Base-by-base conservation (phyloP, 2,113 vertebrate genomes). In the Myanophis thanlyinensis region DNA sequence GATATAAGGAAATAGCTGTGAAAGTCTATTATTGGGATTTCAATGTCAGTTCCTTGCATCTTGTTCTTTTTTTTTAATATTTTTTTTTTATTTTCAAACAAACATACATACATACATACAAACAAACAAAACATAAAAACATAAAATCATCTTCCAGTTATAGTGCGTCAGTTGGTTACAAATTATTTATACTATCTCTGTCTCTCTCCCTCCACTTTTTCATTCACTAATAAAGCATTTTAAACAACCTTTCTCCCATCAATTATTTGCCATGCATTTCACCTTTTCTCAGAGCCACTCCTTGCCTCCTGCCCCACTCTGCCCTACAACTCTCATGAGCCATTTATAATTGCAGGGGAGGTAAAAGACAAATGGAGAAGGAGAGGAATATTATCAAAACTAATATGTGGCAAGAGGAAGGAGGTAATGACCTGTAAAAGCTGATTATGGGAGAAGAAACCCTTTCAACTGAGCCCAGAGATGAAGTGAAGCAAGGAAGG, bases 231-330 rank as follows among this genome's bases (percentile, higher is more conserved):
- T 85, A 90, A 44, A 46, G 51, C 53, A 18, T 89, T 94, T 90
- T n/a, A 80, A 80, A 10, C 35, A 80, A 87, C 90, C 46, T 47
- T 30, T 95, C 11, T 62, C 56, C 9, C 8, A 93, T 30, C 46
- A 89, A 94, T 90, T 89, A 73, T 15, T 93, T n/a, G 89, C 73
- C 87, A 46, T 87, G 52, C 86, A 44, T 40, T 92, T 48, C 87
- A 85, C 67, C 46, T 2, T 5, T 46, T 40, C 20, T 62, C 18
- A 4, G 5, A 44, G 35, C 23, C 51, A 4, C 4, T 25, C 73
- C n/a, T 89, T 87, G 90, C 87, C 44, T 44, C 67, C 4, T 73
- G 86, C 49, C 8, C 90, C 30, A 27, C 12, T 40, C 62, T 51
- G 2, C 4, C 12, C 48, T 0, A 0, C 20, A 85, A 90, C 59